Percentiles rank a stretch among this genome's conserved stretches.
Conservation (phyloP, 2,797 vertebrate genomes). For the Crax fasciolata region DNA sequence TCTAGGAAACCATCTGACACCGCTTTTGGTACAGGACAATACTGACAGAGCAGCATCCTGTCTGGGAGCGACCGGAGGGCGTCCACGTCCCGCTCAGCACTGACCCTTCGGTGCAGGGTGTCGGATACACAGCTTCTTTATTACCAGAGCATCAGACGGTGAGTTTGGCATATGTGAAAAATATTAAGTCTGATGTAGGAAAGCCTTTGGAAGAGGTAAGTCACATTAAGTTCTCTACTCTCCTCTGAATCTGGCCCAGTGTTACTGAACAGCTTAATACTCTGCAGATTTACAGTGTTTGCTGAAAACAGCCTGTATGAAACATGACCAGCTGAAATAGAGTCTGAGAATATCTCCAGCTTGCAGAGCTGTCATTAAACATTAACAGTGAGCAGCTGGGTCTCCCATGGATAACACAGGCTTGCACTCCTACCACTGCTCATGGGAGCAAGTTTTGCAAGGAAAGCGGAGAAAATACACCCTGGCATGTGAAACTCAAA, state of each 20-base stretch:
- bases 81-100: accelerated
- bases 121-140: background rate
- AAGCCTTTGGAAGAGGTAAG: background rate
- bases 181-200: background rate
- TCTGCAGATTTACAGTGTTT: background rate
- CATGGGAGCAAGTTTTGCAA: background rate
- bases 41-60: slow-evolving; percentile 6
- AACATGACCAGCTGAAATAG: slow-evolving; percentile 21
- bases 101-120: background rate
- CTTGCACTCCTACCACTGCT: background rate
- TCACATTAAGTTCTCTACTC: background rate
- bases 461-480: background rate
- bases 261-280: slow-evolving; percentile 7
- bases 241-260: background rate
- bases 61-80: background rate
- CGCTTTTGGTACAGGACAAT: background rate
- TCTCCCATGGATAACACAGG: background rate
- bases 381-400: slow-evolving; percentile 25
- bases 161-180: background rate
- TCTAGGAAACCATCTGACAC: slow-evolving; percentile 36
- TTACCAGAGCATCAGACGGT: background rate
- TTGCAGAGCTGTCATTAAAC: slow-evolving; percentile 59
- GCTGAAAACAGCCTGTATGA: slow-evolving; percentile 20
- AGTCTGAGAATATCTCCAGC: slow-evolving; percentile 38
- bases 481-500: background rate